These are phyloP conservation scores for Eupithecia centaureata DNA, from an alignment of 2,888 invertebrate species.

Conservation along the genomic window DNA sequence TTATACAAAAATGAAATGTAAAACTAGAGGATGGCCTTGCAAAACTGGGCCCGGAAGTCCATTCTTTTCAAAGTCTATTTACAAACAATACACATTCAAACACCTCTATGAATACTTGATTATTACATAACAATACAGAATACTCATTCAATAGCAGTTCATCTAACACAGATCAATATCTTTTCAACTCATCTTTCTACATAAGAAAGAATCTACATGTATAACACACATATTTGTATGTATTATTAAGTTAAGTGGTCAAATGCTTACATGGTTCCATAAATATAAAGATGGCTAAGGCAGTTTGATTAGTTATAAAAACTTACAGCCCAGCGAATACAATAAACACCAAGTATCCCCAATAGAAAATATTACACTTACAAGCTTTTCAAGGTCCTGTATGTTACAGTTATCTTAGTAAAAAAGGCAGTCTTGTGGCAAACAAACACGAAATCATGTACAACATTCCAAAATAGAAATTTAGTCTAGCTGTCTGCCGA, in stretches of 20 bases:
- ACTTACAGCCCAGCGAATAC: background rate
- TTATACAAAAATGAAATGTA: background rate
- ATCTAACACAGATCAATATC: slow-evolving; percentile 19
- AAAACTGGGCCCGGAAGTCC: background rate
- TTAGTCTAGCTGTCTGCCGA: slow-evolving; percentile 94
- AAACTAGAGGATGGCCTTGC: background rate
- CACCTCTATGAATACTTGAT: background rate
- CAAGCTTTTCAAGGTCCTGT: background rate
- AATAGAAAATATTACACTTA: background rate
- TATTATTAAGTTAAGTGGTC: background rate
- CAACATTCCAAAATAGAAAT: slow-evolving; percentile 94
- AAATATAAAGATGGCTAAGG: background rate
- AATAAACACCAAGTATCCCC: background rate
- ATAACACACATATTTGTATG: background rate
- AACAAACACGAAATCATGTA: slow-evolving; percentile 93
- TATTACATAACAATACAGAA: background rate
- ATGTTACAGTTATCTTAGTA: slow-evolving; percentile 58
- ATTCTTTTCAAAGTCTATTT: background rate
- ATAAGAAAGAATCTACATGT: background rate
- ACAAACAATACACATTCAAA: background rate
- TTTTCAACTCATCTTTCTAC: background rate
- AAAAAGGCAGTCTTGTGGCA: slow-evolving; percentile 86
- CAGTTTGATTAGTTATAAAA: background rate
- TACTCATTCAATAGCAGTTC: slow-evolving; percentile 1
- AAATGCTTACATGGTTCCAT: background rate